Percentiles rank a stretch among this genome's conserved stretches.
phyloP scores from a whole-genome alignment of 1,140 invertebrate genomes.

The Muscidifurax raptorellus region DNA sequence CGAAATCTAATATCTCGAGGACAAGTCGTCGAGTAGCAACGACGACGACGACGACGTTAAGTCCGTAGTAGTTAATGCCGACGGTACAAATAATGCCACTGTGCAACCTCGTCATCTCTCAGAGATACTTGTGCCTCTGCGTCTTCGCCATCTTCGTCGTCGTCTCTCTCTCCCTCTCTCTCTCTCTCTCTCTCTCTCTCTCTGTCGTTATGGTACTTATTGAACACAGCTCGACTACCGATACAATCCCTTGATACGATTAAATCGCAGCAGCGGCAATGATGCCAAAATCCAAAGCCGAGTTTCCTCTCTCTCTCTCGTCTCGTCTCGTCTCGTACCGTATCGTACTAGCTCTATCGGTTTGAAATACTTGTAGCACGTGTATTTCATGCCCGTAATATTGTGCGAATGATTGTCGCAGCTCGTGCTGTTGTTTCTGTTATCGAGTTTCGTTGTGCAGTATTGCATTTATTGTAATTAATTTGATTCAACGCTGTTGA shows the following conservation, averaged over 20 bases:
- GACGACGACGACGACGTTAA: background rate
- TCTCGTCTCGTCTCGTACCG: background rate
- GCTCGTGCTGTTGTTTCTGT: background rate
- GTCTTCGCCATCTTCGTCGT: background rate
- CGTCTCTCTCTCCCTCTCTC: background rate
- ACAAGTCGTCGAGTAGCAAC: conserved; percentile 8
- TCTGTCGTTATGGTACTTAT: conserved; percentile 49
- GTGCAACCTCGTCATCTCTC: background rate
- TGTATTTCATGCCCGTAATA: background rate
- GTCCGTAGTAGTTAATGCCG: conserved; percentile 28
- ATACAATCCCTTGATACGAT: conserved; percentile 43
- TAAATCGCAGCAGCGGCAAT: conserved; percentile 17
- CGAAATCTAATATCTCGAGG: conserved; percentile 42
- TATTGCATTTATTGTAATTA: background rate
- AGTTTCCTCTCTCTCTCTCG: conserved; percentile 27
- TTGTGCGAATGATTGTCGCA: background rate
- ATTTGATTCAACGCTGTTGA: background rate
- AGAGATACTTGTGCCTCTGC: background rate
- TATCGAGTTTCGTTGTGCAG: background rate
- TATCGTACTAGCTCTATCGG: too few species aligned
- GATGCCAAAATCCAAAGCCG: conserved; percentile 27
- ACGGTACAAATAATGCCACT: conserved; percentile 31
- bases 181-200: conserved; percentile 9
- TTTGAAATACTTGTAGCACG: background rate
- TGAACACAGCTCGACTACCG: conserved; percentile 6